These are phyloP conservation scores for Anguilla obscura DNA, from an alignment of 2,797 vertebrate genomes.

Conservation along the genomic window DNA sequence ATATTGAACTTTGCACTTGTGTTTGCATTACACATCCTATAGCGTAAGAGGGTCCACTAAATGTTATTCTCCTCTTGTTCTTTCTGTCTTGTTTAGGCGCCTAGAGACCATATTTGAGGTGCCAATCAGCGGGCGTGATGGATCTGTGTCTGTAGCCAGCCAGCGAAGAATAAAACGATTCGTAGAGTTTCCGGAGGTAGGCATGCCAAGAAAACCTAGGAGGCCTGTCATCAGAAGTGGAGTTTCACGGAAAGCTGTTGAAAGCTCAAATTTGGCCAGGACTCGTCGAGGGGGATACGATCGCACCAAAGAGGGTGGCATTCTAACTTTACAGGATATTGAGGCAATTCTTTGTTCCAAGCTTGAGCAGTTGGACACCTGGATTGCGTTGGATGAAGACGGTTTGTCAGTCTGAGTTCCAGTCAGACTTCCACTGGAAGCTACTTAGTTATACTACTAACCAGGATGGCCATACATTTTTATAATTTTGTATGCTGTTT, in stretches of 20 bases:
- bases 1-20: not conserved
- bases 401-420: not conserved
- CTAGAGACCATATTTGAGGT: conserved; percentile 89
- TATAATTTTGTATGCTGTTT: not conserved
- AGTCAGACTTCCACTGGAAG: not conserved
- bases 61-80: not conserved
- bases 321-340: conserved; percentile 56
- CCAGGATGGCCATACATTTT: not conserved
- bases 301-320: conserved; percentile 51
- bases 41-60: not conserved
- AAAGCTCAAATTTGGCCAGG: conserved; percentile 49
- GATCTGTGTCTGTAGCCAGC: conserved; percentile 76
- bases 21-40: not conserved
- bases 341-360: conserved; percentile 73
- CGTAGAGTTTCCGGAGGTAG: conserved; percentile 78
- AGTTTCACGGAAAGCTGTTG: conserved; percentile 50
- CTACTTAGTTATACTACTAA: not conserved
- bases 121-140: conserved; percentile 76
- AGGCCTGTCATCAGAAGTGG: conserved; percentile 55
- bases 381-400: conserved; percentile 59
- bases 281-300: conserved; percentile 59
- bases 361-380: conserved; percentile 68
- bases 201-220: conserved; percentile 73
- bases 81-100: conserved; percentile 64
- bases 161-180: conserved; percentile 78